phyloP scores from a whole-genome alignment of 1,140 invertebrate genomes.

The Drosophila equinoxialis region DNA sequence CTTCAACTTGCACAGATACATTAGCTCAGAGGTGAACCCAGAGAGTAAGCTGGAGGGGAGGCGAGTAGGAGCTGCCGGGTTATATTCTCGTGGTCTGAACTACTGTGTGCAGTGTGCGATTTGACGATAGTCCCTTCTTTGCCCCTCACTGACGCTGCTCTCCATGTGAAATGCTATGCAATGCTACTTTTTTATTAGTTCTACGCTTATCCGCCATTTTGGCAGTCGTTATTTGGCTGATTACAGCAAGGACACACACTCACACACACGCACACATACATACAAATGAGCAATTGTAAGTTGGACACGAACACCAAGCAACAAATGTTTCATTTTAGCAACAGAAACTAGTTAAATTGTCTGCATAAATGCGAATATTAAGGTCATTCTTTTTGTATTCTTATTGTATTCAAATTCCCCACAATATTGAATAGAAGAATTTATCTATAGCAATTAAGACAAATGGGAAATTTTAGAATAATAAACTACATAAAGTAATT shows the following conservation, averaged over 20 bases:
- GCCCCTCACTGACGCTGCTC: background rate
- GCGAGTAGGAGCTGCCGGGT: background rate
- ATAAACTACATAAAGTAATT: no score
- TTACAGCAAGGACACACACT: conserved; percentile 67
- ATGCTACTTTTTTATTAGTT: conserved; percentile 75
- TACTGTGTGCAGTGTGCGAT: conserved; percentile 58
- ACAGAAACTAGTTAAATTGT: background rate
- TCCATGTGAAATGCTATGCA: conserved; percentile 49
- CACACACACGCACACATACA: conserved; percentile 3
- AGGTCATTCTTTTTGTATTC: background rate
- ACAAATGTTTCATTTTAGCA: conserved; percentile 9
- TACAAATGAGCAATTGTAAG: conserved; percentile 19
- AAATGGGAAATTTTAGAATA: no score
- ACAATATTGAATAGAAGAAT: background rate
- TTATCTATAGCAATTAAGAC: no score
- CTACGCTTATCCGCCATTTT: conserved; percentile 75
- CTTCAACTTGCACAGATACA: conserved; percentile 62
- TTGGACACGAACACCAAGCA: conserved; percentile 12
- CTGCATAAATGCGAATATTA: background rate
- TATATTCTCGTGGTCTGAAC: conserved; percentile 29
- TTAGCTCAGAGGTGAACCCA: conserved; percentile 20
- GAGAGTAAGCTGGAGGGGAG: no score
- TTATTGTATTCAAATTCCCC: background rate
- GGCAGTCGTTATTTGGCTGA: conserved; percentile 74
- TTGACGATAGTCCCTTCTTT: background rate